These are phyloP conservation scores for Hirtodrosophila cameraria DNA, from an alignment of 2,888 invertebrate genomes.

Conservation along the genomic window DNA sequence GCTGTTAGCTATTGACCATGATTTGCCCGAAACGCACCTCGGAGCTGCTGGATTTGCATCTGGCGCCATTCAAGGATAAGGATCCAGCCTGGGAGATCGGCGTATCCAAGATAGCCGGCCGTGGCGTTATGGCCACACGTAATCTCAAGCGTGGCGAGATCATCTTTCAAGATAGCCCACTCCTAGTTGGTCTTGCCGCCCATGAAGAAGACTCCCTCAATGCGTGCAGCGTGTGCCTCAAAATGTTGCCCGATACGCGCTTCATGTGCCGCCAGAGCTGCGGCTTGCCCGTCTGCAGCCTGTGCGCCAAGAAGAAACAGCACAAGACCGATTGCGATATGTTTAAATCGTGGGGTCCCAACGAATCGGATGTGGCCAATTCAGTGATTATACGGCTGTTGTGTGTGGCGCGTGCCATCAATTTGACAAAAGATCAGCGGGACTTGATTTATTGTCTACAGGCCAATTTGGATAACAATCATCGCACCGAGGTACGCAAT, in stretches of 20 bases:
- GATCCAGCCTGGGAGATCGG: conserved; percentile 86
- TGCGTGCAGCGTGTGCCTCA: conserved; percentile 88
- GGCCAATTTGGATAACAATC: conserved; percentile 82
- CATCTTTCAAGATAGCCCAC: conserved; percentile 89
- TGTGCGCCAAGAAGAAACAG: conserved; percentile 86
- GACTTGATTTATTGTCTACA: conserved; percentile 82
- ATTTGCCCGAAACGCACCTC: conserved; percentile 82
- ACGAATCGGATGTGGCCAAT: conserved; percentile 83
- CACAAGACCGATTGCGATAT: conserved; percentile 88
- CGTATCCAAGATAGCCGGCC: conserved; percentile 87
- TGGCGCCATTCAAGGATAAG: conserved; percentile 81
- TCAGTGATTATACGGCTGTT: conserved; percentile 81
- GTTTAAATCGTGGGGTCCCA: conserved; percentile 86
- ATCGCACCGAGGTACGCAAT: conserved; percentile 81
- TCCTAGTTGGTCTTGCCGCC: conserved; percentile 88
- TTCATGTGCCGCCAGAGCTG: conserved; percentile 87
- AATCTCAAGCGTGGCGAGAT: conserved; percentile 88
- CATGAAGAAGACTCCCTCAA: conserved; percentile 85
- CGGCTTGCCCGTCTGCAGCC: conserved; percentile 88
- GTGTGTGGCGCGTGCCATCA: conserved; percentile 80
- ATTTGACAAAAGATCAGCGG: conserved; percentile 80
- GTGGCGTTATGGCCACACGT: conserved; percentile 89
- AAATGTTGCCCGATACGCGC: conserved; percentile 83
- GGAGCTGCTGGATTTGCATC: conserved; percentile 78
- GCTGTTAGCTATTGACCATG: conserved; percentile 55